Evolutionary conservation across 2,888 invertebrate genomes (phyloP).

Genomic region (Megalurothrips usitatus): DNA sequence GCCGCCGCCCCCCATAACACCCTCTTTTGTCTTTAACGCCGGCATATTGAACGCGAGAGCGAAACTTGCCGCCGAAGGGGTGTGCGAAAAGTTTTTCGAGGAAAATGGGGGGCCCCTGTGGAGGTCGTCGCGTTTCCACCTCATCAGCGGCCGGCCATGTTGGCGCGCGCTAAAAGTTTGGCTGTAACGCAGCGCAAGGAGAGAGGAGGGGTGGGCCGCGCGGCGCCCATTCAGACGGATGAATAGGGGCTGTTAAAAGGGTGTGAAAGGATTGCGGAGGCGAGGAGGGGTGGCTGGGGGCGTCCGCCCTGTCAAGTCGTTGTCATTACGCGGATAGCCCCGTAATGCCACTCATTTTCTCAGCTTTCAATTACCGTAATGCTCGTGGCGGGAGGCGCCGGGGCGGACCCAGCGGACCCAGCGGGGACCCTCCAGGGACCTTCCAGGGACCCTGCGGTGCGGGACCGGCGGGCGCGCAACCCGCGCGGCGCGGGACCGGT

Average conservation of each 20-base stretch:
- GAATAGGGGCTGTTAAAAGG: background rate
- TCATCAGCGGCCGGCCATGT: background rate
- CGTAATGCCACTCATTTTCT: conserved; percentile 22
- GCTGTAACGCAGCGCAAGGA: background rate
- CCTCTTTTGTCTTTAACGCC: too few species aligned
- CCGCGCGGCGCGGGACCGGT: background rate
- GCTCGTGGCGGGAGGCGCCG: background rate
- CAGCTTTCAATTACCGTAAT: conserved; percentile 25
- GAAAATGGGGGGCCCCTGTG: too few species aligned
- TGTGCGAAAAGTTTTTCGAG: background rate
- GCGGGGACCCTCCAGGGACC: too few species aligned
- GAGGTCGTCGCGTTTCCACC: background rate
- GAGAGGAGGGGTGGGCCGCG: background rate
- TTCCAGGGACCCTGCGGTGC: background rate
- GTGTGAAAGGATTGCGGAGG: conserved; percentile 16
- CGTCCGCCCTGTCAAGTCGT: background rate
- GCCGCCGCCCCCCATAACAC: background rate
- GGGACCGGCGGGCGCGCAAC: too few species aligned
- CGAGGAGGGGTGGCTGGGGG: background rate
- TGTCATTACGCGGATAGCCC: background rate
- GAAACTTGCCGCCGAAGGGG: background rate
- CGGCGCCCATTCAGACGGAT: background rate
- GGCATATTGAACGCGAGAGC: too few species aligned
- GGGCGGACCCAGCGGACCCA: too few species aligned
- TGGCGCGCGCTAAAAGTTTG: background rate